Evolutionary conservation across 2,888 invertebrate genomes (phyloP).

Genomic region (Acanthoscelides obtectus): DNA sequence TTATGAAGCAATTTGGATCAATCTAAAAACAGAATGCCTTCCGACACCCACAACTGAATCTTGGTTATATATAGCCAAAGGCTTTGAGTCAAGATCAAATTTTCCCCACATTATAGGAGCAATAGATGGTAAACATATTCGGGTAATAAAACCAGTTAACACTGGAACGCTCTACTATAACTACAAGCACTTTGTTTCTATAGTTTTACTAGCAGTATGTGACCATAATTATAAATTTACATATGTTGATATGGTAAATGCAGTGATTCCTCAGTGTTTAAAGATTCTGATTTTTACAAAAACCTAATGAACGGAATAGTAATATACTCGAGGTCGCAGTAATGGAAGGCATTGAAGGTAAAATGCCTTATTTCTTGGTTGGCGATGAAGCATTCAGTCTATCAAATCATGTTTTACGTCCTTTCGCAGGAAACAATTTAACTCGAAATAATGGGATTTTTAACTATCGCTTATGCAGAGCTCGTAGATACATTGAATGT

Average conservation of each 20-base stretch:
- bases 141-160: background rate
- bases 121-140: background rate
- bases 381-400: background rate
- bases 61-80: background rate
- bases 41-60: background rate
- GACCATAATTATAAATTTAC: background rate
- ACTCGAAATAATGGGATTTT: background rate
- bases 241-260: background rate
- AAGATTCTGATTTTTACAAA: background rate
- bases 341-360: too few species aligned
- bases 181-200: slow-evolving; percentile 2
- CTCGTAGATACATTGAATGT: background rate
- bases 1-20: background rate
- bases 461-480: background rate
- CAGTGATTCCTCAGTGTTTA: background rate
- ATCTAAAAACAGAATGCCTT: background rate
- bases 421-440: background rate
- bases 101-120: background rate
- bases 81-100: background rate
- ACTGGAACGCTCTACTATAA: background rate
- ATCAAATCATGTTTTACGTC: background rate
- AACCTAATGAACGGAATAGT: background rate
- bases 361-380: background rate
- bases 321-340: background rate
- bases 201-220: slow-evolving; percentile 1